Evolutionary conservation across 2,113 vertebrate species (phyloP).

Genomic region (Physeter macrocephalus): DNA sequence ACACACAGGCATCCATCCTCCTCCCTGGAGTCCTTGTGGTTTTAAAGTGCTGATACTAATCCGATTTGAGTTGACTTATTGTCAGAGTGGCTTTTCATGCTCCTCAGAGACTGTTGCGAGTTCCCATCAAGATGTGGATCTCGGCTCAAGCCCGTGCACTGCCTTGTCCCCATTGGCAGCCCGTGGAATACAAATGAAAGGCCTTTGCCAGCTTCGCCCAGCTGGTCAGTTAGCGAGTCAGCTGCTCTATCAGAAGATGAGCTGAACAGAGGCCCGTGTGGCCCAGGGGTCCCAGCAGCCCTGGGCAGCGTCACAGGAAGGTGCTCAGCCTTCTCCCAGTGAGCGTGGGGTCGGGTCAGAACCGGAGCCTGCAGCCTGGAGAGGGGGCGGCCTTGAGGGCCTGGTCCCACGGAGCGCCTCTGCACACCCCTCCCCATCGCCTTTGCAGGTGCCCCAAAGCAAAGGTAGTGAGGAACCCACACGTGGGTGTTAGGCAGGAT

Average conservation of each 20-base stretch:
- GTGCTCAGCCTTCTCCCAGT: background rate
- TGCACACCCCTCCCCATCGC: background rate
- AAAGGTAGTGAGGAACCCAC: background rate
- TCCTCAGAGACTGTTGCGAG: conserved; percentile 75
- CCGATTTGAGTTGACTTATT: conserved; percentile 90
- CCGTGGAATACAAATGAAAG: conserved; percentile 34
- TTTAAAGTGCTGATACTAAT: conserved; percentile 93
- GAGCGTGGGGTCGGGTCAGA: background rate
- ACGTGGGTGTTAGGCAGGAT: background rate
- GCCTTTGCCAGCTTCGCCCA: background rate
- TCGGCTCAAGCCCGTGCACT: conserved; percentile 37
- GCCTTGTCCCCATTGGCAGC: background rate
- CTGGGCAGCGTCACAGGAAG: background rate
- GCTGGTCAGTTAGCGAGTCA: background rate
- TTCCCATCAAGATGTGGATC: conserved; percentile 61
- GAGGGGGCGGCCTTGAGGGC: background rate
- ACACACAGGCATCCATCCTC: background rate
- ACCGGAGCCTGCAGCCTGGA: background rate
- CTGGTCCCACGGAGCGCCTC: background rate
- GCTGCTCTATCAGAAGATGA: background rate
- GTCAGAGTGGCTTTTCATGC: conserved; percentile 87
- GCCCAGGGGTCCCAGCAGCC: background rate
- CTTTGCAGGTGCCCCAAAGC: background rate
- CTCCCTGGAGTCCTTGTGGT: conserved; percentile 69
- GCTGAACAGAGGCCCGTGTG: background rate